Conservation (phyloP, 2,888 invertebrate species). For the Lochmaea crataegi region DNA sequence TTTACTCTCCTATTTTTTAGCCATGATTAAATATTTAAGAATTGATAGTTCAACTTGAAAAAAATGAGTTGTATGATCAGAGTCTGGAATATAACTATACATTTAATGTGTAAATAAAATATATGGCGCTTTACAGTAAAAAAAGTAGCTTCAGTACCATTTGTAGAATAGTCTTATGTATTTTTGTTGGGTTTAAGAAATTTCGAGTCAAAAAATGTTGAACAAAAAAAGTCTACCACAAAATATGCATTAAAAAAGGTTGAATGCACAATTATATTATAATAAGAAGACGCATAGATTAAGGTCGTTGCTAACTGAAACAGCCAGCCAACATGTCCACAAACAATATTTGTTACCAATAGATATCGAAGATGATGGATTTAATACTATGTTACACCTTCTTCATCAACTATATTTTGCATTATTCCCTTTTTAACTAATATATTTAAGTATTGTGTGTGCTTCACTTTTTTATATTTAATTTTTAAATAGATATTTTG, state of each 20-base stretch:
- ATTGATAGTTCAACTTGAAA: background rate
- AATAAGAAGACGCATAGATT: background rate
- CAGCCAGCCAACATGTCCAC: background rate
- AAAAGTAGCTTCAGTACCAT: slow-evolving; percentile 58
- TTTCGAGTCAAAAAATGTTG: slow-evolving; percentile 9
- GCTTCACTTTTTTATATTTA: background rate
- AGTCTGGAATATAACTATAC: slow-evolving; percentile 45
- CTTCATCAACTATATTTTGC: too few species aligned
- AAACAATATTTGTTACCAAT: background rate
- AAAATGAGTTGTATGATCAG: background rate
- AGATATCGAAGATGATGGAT: too few species aligned
- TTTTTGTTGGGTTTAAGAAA: slow-evolving; percentile 38
- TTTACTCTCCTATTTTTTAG: background rate
- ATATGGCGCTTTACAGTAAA: slow-evolving; percentile 59
- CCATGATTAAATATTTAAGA: background rate
- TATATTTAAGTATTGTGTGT: background rate
- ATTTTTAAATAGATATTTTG: background rate
- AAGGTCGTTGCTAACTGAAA: background rate
- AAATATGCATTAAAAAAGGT: background rate
- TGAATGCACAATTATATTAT: background rate
- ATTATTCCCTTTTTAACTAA: background rate
- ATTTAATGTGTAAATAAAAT: slow-evolving; percentile 60
- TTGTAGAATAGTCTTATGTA: slow-evolving; percentile 54
- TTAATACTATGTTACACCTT: too few species aligned
- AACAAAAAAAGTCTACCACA: slow-evolving; percentile 4